Evolutionary conservation across 2,888 invertebrate species (phyloP), one percentile per base, ranked within the genome.

Genomic region (Agrypnus murinus): DNA sequence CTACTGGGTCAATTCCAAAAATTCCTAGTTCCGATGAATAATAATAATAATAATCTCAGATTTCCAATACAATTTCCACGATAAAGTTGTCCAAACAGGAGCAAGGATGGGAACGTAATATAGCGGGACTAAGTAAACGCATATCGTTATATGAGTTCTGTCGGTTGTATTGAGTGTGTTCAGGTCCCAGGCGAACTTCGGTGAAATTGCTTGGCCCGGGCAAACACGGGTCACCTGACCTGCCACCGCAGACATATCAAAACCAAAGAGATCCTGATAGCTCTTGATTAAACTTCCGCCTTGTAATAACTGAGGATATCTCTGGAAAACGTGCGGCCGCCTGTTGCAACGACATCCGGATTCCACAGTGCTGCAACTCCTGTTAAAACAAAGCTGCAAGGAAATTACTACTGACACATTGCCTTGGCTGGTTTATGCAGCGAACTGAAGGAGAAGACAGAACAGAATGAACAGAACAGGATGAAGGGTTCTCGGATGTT

Each of bases 201-300:
- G 50, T 48, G 58, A 71, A 68, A 71, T 71, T 71, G 71, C 65
- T 59, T 31, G 71, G 59, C 53, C 68, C 71, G 63, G 68, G 71
- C 59, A 69, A 68, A 67, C 60, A 73, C 48, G 64, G 70, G 67
- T 71, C 67, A 73, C 70, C 70, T 73, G 73, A 73, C 71, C 59
- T 62, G 68, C 67, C 64, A 64, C 58, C 50, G 58, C 58, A 64
- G 58, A 58, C 68, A 68, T 72, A 72, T 72, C 71, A 68, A 72
- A 72, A 66, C 69, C 67, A 68, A 70, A 59, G 67, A 73, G 70
- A 60, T 66, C 70, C 55, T 67, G 71, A 73, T 71, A 71, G 70
- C 72, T 73, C 71, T 71, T 73, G 70, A 73, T 73, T 73, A 73
- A 73, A 73, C 73, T 73, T 73, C 70, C 71, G 71, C 58, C 60